These are phyloP conservation scores for Phymorhynchus buccinoides DNA, from an alignment of 1,140 invertebrate species.

Conservation along the genomic window DNA sequence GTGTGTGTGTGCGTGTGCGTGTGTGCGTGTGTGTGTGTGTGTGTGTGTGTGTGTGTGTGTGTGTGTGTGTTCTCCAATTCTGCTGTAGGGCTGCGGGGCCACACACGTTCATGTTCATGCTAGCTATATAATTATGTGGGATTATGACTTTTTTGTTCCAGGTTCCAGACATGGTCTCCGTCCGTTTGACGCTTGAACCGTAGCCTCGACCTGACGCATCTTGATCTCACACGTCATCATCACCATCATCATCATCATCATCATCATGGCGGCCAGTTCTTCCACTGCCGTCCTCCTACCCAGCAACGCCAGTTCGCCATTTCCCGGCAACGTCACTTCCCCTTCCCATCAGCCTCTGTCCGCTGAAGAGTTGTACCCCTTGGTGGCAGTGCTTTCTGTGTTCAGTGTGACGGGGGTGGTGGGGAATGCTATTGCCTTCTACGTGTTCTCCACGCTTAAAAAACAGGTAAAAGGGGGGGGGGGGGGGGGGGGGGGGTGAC, in stretches of 20 bases:
- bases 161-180: neutral
- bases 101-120: too few relatives aligned
- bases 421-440: constrained; percentile 63
- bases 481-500: too few relatives aligned
- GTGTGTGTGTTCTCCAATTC: neutral
- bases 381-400: constrained; percentile 43
- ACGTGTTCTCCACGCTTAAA: constrained; percentile 59
- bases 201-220: neutral
- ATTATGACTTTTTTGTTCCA: too few relatives aligned
- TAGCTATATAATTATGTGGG: too few relatives aligned
- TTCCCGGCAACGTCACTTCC: neutral
- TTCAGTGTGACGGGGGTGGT: constrained; percentile 51
- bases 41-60: neutral
- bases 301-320: neutral
- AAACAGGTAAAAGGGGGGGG: constrained; percentile 11
- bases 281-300: neutral
- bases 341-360: constrained; percentile 15
- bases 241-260: neutral
- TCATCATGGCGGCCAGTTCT: neutral
- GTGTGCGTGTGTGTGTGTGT: neutral
- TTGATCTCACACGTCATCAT: neutral
- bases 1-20: neutral
- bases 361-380: constrained; percentile 18
- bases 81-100: too few relatives aligned
- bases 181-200: neutral